A percentile compares a stretch with the other conserved stretches of the same genome.
Evolutionary conservation across 2,888 invertebrate species (phyloP).

Genomic region (Crocallis elinguaria): DNA sequence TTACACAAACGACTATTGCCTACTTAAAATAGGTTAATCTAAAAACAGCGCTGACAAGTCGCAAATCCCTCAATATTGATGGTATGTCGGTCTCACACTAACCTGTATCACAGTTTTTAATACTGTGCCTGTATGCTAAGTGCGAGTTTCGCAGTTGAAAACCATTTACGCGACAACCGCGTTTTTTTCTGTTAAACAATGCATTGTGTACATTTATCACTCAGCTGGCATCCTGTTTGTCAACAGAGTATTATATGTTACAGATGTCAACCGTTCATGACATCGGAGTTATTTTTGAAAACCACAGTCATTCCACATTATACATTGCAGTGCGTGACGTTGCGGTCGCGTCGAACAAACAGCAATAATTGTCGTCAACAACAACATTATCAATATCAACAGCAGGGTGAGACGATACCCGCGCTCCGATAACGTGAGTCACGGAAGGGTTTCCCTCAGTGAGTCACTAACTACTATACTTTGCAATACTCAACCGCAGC

Average conservation of each 20-base stretch:
- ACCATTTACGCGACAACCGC: too few species aligned
- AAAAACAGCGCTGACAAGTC: slow-evolving; percentile 43
- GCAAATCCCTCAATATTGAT: slow-evolving; percentile 17
- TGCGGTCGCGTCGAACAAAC: slow-evolving; percentile 33
- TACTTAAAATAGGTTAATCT: slow-evolving; percentile 42
- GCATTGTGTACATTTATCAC: too few species aligned
- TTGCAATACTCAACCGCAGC: slow-evolving; percentile 42
- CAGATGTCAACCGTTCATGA: background rate
- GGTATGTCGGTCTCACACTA: slow-evolving; percentile 14
- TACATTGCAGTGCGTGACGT: slow-evolving; percentile 17
- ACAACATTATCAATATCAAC: slow-evolving; percentile 61
- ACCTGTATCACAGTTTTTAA: too few species aligned
- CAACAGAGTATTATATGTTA: background rate
- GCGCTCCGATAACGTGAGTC: slow-evolving; percentile 74
- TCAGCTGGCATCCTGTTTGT: background rate
- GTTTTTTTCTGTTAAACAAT: too few species aligned
- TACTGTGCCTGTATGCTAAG: too few species aligned
- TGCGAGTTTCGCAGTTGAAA: too few species aligned
- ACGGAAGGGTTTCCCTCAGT: slow-evolving; percentile 82
- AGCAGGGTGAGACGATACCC: slow-evolving; percentile 63
- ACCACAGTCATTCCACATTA: background rate
- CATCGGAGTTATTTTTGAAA: slow-evolving; percentile 1
- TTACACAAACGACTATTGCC: slow-evolving; percentile 25
- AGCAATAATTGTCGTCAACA: slow-evolving; percentile 41
- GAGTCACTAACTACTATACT: slow-evolving; percentile 62